These are phyloP conservation scores for Poecilia wingei DNA, from an alignment of 2,797 vertebrate species.

Conservation along the genomic window DNA sequence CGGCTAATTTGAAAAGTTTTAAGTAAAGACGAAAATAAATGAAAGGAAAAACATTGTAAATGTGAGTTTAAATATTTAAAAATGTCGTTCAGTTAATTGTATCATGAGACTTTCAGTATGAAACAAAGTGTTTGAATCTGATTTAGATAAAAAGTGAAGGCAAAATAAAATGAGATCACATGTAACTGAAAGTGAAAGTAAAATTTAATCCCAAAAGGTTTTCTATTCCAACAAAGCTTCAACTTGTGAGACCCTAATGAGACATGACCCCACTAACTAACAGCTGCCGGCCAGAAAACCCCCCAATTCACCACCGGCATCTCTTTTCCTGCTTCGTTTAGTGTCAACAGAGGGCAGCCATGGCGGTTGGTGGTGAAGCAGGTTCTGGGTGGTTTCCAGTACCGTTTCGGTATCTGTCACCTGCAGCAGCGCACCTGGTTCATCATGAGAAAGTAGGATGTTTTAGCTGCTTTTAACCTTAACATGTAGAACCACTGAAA, in stretches of 20 bases:
- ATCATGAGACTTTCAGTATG: neutral
- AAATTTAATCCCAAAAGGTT: neutral
- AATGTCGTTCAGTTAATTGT: neutral
- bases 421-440: neutral
- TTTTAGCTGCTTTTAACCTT: neutral
- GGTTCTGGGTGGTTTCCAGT: conserved; percentile 27
- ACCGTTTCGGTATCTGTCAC: neutral
- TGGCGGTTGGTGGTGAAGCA: neutral
- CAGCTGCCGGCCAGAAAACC: neutral
- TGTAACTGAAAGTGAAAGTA: neutral
- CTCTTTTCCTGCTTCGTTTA: neutral
- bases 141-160: neutral
- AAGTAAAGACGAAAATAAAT: neutral
- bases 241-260: neutral
- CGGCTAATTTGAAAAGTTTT: neutral
- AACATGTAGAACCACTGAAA: neutral
- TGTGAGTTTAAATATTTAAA: neutral
- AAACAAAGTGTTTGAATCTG: neutral
- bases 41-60: neutral
- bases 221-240: neutral
- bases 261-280: neutral
- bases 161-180: neutral
- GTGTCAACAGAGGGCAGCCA: neutral
- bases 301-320: neutral
- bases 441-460: no score